Base-by-base conservation (phyloP, 2,113 vertebrate genomes). In the Scolopax mira region DNA sequence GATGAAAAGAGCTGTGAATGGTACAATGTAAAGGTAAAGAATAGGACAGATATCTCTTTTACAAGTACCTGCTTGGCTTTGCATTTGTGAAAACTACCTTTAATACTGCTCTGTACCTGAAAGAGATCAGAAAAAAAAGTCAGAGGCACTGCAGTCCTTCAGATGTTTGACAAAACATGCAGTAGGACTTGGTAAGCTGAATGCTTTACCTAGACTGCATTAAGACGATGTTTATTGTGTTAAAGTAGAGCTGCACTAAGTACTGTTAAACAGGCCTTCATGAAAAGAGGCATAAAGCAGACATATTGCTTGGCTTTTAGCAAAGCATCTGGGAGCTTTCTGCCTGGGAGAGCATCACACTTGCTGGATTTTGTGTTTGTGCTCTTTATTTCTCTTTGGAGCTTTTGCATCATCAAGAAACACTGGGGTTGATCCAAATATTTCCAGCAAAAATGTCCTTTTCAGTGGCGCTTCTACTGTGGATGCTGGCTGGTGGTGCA, bases 241-340 rank as follows among this genome's bases (percentile, higher is more conserved):
- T 58, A 70, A 4, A 33, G 72, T 57, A 75, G 85, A 69, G 25
- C 86, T 82, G 84, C 33, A 39, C 88, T 90, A 95, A 95, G 90
- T 96, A 27, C 91, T 89, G 95, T 96, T 96, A 91, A 94, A 82
- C 90, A 96, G 39, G 92, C 85, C 81, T 96, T 93, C 1, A 3
- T 72, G 91, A 86, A 95, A 93, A 77, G 71, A 79, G 73, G 88
- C 95, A 55, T 65, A 85, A 96, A 94, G 69, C 82, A 86, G 94
- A 90, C 66, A 37, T 78, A 85, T 78, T 93, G 95, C 60, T 35
- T 95, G 92, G 92, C 73, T 96, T 95, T 89, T 93, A 94, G 92
- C 82, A 84, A 71, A 89, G 84, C 85, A 96, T 39, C 73, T 94
- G 94, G 93, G 75, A 96, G 79, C 88, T 95, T 96, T 92, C 84